phyloP scores from a whole-genome alignment of 2,888 invertebrate species.

The Drosophila fulvimacula region DNA sequence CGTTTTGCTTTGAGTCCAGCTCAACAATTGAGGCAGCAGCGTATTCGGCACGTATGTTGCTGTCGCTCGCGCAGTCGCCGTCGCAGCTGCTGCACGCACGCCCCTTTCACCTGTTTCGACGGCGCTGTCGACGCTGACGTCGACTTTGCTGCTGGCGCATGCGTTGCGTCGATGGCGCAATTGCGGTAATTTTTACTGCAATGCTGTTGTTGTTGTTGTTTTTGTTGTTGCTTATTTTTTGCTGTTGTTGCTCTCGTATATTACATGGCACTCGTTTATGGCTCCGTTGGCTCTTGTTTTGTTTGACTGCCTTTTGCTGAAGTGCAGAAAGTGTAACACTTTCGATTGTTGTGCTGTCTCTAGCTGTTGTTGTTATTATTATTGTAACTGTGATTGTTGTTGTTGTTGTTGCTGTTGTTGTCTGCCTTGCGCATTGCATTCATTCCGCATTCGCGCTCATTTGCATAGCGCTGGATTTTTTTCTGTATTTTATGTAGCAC shows the following conservation, averaged over 20 bases:
- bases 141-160: slow-evolving; percentile 62
- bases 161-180: slow-evolving; percentile 77
- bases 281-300: slow-evolving; percentile 58
- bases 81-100: slow-evolving; percentile 32
- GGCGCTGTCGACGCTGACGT: slow-evolving; percentile 13
- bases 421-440: slow-evolving; percentile 62
- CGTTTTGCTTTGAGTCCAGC: slow-evolving; percentile 34
- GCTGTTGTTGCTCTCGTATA: slow-evolving; percentile 54
- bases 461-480: slow-evolving; percentile 67
- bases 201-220: slow-evolving; percentile 13
- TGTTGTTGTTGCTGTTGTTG: slow-evolving; percentile 20
- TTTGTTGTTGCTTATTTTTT: slow-evolving; percentile 9
- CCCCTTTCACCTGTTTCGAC: slow-evolving; percentile 65
- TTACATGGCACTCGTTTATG: slow-evolving; percentile 76
- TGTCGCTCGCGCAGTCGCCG: slow-evolving; percentile 11
- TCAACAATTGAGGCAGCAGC: slow-evolving; percentile 44
- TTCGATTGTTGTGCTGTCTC: slow-evolving; percentile 76
- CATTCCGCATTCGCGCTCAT: slow-evolving; percentile 80
- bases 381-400: slow-evolving; percentile 25
- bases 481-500: slow-evolving; percentile 31
- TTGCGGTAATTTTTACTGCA: slow-evolving; percentile 64
- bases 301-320: slow-evolving; percentile 61
- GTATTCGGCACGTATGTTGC: slow-evolving; percentile 44
- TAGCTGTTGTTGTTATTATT: slow-evolving; percentile 29
- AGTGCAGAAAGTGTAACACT: slow-evolving; percentile 82